Conservation (phyloP, 2,888 invertebrate genomes). For the Dynastes tityus region DNA sequence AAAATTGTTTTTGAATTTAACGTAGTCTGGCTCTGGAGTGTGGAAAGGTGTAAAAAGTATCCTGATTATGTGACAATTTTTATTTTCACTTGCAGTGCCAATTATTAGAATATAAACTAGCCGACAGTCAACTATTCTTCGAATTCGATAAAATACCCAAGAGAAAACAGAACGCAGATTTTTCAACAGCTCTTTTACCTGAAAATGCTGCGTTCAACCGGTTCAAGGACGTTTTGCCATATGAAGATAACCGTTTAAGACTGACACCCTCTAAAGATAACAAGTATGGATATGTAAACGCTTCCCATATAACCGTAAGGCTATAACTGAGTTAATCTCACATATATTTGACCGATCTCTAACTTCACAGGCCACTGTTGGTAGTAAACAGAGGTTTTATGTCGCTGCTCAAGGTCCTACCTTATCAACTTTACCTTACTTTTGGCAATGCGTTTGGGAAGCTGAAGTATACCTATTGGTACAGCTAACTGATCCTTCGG, state of each 20-base stretch:
- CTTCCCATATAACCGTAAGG: constrained; percentile 88
- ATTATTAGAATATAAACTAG: constrained; percentile 78
- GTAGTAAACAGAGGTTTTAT: constrained; percentile 88
- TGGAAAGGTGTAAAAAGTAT: too few species aligned
- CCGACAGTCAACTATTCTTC: constrained; percentile 83
- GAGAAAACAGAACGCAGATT: constrained; percentile 81
- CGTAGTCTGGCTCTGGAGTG: too few species aligned
- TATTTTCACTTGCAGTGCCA: constrained; percentile 72
- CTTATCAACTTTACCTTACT: constrained; percentile 73
- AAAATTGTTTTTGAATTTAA: too few species aligned
- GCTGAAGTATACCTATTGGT: constrained; percentile 88
- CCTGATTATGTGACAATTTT: background rate
- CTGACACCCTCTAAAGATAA: constrained; percentile 88
- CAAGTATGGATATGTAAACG: constrained; percentile 92
- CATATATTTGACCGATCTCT: background rate
- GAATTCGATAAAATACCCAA: constrained; percentile 91
- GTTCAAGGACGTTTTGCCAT: constrained; percentile 86
- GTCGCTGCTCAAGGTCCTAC: constrained; percentile 84
- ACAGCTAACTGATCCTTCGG: constrained; percentile 77
- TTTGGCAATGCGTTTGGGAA: constrained; percentile 96
- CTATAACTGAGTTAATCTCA: background rate
- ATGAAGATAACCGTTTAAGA: constrained; percentile 90
- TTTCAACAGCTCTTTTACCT: constrained; percentile 81
- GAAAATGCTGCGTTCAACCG: constrained; percentile 76
- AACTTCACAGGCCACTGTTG: constrained; percentile 83